Base-by-base conservation (phyloP, 2,797 vertebrate genomes). In the Apogon hyalosoma region DNA sequence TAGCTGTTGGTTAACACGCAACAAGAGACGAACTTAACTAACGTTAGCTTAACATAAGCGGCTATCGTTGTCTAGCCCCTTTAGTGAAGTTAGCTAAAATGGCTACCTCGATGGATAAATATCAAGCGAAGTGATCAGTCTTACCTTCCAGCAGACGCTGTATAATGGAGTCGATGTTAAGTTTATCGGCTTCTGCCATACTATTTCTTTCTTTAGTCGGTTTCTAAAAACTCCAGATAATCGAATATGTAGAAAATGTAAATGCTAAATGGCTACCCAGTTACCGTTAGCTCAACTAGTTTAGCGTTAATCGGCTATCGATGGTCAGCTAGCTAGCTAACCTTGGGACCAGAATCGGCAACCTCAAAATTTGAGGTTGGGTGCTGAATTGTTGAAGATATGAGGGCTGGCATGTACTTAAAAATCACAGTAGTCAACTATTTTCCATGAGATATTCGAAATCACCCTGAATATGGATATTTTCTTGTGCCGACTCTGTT, bases 111-210 rank as follows among this genome's bases (percentile, higher is more conserved):
- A 69, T 62, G 42, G 63, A 86, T 61, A 85, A 66, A 80, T 79
- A 88, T 68, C 64, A 55, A 69, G 67, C 24, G 48, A 75, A 76
- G 84, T 16, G 48, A 16, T 3, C 18, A 43, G 11, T n/a, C 91
- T 94, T 91, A 95, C 94, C 94, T 90, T 95, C 94, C 79, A 95
- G 77, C 69, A 95, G 92, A 69, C 94, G 93, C 75, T 94, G 93
- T 87, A 95, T 95, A 68, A 95, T 93, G 56, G 94, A 94, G 80
- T 95, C 94, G 79, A 95, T 94, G 90, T 95, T 95, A 80, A 95
- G 47, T 79, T 95, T 95, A 52, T 95, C 94, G 39, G 93, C 91
- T 87, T 95, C 94, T 62, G 94, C 93, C 94, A 95, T 95, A 78
- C 87, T 94, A 86, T 72, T 82, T 54, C 53, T 69, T 41, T 66